Evolutionary conservation across 2,888 invertebrate genomes (phyloP).

Genomic region (Cheilosia scutellata): DNA sequence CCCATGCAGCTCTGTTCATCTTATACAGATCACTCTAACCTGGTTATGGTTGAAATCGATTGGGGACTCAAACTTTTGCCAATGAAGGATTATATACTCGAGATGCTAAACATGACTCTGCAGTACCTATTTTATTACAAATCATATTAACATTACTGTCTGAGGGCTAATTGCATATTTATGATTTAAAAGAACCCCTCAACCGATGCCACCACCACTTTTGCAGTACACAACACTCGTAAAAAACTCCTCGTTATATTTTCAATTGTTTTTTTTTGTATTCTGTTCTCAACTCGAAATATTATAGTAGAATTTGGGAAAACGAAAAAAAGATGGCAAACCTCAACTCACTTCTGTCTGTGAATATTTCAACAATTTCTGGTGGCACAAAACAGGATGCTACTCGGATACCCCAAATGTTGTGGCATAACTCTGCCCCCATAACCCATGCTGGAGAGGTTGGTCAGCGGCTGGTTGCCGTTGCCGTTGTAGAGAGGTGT

Average conservation of each 20-base stretch:
- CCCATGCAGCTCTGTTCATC: too few species aligned
- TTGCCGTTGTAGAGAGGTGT: slow-evolving; percentile 58
- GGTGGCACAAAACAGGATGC: slow-evolving; percentile 29
- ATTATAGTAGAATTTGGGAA: neutral
- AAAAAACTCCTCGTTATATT: slow-evolving; percentile 36
- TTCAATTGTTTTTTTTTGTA: slow-evolving; percentile 10
- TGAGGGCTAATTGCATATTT: neutral
- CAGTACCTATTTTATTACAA: too few species aligned
- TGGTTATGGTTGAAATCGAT: too few species aligned
- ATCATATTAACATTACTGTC: too few species aligned
- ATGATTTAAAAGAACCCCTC: slow-evolving; percentile 18
- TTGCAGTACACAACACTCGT: slow-evolving; percentile 22
- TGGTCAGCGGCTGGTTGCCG: slow-evolving; percentile 32
- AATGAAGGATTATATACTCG: too few species aligned
- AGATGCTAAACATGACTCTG: too few species aligned
- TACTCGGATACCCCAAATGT: slow-evolving; percentile 55
- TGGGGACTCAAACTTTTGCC: too few species aligned
- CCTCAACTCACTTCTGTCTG: slow-evolving; percentile 58
- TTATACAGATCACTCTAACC: too few species aligned
- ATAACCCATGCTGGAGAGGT: slow-evolving; percentile 1
- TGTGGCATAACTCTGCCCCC: slow-evolving; percentile 56
- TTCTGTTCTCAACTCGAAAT: slow-evolving; percentile 3
- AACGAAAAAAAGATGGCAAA: slow-evolving; percentile 14
- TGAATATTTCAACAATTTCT: slow-evolving; percentile 46
- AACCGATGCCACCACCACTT: slow-evolving; percentile 8